Evolutionary conservation across 2,113 vertebrate species (phyloP).

Genomic region (Bathybates hornii): DNA sequence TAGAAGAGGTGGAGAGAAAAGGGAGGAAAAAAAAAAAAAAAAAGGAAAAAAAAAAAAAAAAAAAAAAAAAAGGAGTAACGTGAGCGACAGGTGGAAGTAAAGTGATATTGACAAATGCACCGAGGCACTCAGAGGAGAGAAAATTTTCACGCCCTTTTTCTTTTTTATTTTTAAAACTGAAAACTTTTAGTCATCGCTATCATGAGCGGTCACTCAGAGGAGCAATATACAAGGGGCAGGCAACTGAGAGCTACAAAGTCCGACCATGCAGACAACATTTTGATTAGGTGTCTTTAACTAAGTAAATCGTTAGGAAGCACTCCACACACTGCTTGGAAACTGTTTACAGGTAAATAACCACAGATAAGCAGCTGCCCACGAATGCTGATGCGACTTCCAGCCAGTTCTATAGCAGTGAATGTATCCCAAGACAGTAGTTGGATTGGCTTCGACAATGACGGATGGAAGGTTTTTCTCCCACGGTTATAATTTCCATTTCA

Average conservation of each 20-base stretch:
- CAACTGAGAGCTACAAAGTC: not conserved
- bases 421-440: not conserved
- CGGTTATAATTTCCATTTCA: slow-evolving; percentile 45
- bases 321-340: not conserved
- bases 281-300: not conserved
- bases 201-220: not conserved
- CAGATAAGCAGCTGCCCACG: not conserved
- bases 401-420: not conserved
- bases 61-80: not conserved
- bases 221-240: not conserved
- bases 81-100: not conserved
- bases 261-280: not conserved
- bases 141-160: not conserved
- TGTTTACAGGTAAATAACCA: not conserved
- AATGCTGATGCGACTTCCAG: not conserved
- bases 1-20: too few species aligned
- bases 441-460: not conserved
- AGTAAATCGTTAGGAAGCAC: not conserved
- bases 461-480: slow-evolving; percentile 18
- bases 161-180: not conserved
- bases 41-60: not conserved
- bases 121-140: not conserved
- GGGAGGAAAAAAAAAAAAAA: too few species aligned
- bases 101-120: not conserved
- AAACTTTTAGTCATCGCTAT: not conserved